Conservation (phyloP, 2,888 invertebrate genomes). For the Bombylius major region DNA sequence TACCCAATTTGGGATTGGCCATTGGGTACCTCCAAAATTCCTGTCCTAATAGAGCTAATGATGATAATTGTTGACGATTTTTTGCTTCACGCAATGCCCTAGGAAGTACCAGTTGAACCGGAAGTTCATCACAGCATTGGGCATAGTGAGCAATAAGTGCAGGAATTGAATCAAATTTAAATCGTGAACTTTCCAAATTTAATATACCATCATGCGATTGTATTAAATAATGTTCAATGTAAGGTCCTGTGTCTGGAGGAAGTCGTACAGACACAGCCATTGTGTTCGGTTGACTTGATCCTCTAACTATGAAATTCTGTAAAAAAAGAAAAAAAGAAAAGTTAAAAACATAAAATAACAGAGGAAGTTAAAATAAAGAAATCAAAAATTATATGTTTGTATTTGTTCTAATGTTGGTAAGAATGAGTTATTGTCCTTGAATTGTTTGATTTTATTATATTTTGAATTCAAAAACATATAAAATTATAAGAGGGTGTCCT, state of each 20-base stretch:
- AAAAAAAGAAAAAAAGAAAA: slow-evolving; percentile 21
- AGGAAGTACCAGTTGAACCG: slow-evolving; percentile 78
- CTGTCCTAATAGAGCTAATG: slow-evolving; percentile 79
- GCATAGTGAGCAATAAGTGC: slow-evolving; percentile 88
- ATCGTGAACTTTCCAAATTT: slow-evolving; percentile 85
- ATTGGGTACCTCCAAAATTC: slow-evolving; percentile 74
- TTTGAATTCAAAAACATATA: background rate
- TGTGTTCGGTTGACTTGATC: slow-evolving; percentile 84
- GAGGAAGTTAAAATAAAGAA: background rate
- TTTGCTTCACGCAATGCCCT: slow-evolving; percentile 74
- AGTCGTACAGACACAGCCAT: slow-evolving; percentile 91
- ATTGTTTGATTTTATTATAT: background rate
- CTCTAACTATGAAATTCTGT: slow-evolving; percentile 88
- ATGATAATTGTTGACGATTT: slow-evolving; percentile 80
- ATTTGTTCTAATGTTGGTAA: background rate
- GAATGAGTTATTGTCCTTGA: background rate
- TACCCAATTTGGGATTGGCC: slow-evolving; percentile 51
- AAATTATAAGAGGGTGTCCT: background rate
- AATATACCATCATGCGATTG: slow-evolving; percentile 70
- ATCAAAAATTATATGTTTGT: too few relatives aligned
- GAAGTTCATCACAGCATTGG: slow-evolving; percentile 86
- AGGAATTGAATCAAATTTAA: slow-evolving; percentile 86
- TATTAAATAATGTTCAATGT: slow-evolving; percentile 92
- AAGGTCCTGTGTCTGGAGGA: slow-evolving; percentile 74
- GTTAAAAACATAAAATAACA: background rate